Base-by-base conservation (phyloP, 2,797 vertebrate genomes). In the Acridotheres tristis region DNA sequence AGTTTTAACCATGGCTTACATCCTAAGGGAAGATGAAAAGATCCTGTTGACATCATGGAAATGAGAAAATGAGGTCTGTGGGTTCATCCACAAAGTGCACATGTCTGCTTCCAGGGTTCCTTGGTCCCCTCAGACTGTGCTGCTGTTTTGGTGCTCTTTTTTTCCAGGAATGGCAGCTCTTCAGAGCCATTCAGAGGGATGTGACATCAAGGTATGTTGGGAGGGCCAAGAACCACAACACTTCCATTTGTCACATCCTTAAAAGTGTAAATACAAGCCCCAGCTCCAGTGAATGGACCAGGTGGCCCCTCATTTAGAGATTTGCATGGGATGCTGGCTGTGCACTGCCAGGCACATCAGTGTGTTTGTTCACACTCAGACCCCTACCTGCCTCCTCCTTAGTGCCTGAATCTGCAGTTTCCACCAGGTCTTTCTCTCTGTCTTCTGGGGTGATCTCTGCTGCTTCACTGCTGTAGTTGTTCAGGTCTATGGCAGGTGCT, bases 321-420 rank as follows among this genome's bases (percentile, higher is more conserved):
- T 15, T 50, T 32, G 22, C 17, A 9, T 6, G 54, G 30, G n/a
- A 14, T 16, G 9, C 59, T 80, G 73, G 36, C 47, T 34, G 34
- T n/a, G 50, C 34, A 5, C 5, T 47, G 26, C 32, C 48, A 18
- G 32, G 22, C 7, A 34, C 10, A 2, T 0, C 12, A 57, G 12
- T 0, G 0, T 89, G 55, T 18, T 48, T 53, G 42, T 21, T 48
- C 68, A n/a, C 36, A 43, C 9, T 4, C 58, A 45, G 17, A 40
- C 13, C 25, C 95, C 12, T 73, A 95, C 95, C 88, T 97, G 96
- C 63, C 91, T 91, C 34, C 47, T 63, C 91, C 68, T 74, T 53
- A 1, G 8, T 1, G 0, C 22, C 77, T 11, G 75, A 21, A 53
- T 57, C 92, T 20, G 32, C 17, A 4, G 29, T 29, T 21, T 61